phyloP scores from a whole-genome alignment of 2,797 vertebrate species.

The Lagocephalus sceleratus region DNA sequence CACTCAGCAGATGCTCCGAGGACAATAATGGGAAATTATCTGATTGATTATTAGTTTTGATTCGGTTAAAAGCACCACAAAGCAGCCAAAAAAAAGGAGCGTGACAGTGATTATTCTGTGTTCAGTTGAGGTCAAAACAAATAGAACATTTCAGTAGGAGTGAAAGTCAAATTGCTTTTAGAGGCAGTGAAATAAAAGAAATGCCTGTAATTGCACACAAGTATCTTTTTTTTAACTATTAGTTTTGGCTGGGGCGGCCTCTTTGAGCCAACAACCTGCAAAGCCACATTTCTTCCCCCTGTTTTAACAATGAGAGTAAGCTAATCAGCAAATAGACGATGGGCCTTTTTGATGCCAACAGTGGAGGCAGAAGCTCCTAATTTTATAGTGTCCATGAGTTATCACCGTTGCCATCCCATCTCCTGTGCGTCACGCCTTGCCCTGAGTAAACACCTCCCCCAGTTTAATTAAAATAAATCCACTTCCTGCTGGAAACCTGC shows the following conservation, averaged over 20 bases:
- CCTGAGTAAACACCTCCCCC: slow-evolving; percentile 68
- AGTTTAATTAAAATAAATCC: slow-evolving; percentile 83
- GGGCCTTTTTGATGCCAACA: slow-evolving; percentile 5
- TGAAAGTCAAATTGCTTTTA: slow-evolving; percentile 22
- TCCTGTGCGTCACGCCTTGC: slow-evolving; percentile 52
- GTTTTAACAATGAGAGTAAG: not conserved
- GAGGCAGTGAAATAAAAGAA: slow-evolving; percentile 3
- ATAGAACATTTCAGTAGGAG: slow-evolving; percentile 47
- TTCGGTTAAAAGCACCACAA: slow-evolving; percentile 68
- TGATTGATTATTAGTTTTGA: slow-evolving; percentile 74
- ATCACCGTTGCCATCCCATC: slow-evolving; percentile 43
- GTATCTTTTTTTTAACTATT: slow-evolving; percentile 18
- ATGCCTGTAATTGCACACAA: slow-evolving; percentile 12
- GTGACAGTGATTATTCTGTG: slow-evolving; percentile 65
- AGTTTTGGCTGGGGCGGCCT: slow-evolving; percentile 8
- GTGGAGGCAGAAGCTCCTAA: slow-evolving; percentile 34
- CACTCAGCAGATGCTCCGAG: slow-evolving; percentile 68
- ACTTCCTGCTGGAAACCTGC: slow-evolving; percentile 60
- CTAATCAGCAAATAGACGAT: not conserved
- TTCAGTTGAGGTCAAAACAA: slow-evolving; percentile 72
- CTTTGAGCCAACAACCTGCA: slow-evolving; percentile 26
- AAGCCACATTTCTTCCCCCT: slow-evolving; percentile 16
- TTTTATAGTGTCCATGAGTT: slow-evolving; percentile 42
- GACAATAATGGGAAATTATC: slow-evolving; percentile 52
- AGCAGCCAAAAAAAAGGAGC: slow-evolving; percentile 40